Conservation (phyloP, 2,113 vertebrate species). For the Leucopsar rothschildi region DNA sequence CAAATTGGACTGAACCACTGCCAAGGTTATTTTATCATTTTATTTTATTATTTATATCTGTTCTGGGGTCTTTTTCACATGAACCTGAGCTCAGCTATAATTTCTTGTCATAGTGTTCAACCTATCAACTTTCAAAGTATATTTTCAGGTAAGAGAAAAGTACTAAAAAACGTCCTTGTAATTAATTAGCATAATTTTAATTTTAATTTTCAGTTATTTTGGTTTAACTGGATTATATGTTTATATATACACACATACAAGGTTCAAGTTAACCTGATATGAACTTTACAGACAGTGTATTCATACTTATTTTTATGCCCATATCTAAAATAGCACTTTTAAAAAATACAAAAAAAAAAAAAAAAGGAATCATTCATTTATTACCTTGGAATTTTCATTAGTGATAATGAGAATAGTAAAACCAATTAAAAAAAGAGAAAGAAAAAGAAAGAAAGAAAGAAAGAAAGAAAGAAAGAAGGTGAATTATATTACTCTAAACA, state of each 20-base stretch:
- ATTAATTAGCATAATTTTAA: background rate
- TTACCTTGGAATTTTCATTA: background rate
- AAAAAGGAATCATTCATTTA: background rate
- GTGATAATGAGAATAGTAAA: background rate
- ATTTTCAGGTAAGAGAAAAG: background rate
- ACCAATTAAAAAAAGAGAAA: fast-evolving
- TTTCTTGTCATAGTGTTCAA: background rate
- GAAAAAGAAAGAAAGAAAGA: no score
- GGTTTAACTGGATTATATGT: background rate
- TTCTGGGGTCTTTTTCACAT: background rate
- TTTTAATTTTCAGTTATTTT: background rate
- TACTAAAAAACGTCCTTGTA: background rate
- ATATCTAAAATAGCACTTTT: background rate
- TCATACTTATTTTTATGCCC: background rate
- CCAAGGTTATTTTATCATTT: conserved; percentile 5
- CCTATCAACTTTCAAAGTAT: background rate
- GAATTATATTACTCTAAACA: background rate
- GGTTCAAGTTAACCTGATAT: background rate
- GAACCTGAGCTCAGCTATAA: background rate
- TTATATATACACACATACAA: background rate
- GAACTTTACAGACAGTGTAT: background rate
- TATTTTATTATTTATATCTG: background rate
- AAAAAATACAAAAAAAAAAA: background rate
- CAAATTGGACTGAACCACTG: background rate
- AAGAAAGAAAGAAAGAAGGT: no score